Evolutionary conservation across 2,797 vertebrate species (phyloP).

Genomic region (Schizopygopsis pylzovi): DNA sequence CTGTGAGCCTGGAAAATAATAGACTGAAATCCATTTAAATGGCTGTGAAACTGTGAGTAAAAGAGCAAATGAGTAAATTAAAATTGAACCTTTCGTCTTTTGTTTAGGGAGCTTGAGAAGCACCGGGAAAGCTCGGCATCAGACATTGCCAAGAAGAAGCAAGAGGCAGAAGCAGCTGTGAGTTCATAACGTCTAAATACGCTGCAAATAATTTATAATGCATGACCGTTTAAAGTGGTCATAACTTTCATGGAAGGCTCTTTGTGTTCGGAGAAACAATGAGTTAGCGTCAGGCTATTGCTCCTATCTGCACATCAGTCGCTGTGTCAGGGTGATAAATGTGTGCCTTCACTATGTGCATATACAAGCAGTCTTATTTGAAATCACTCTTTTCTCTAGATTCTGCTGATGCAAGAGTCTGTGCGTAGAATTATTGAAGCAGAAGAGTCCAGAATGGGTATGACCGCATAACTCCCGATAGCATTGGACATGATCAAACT

Average conservation of each 20-base stretch:
- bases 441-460: conserved; percentile 96
- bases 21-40: conserved; percentile 18
- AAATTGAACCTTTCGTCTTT: conserved; percentile 18
- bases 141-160: conserved; percentile 90
- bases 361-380: conserved; percentile 59
- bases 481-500: neutral
- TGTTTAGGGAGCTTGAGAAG: conserved; percentile 91
- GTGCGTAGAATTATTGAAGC: conserved; percentile 96
- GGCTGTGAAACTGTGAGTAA: neutral
- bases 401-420: conserved; percentile 97
- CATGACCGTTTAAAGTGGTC: conserved; percentile 40
- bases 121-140: conserved; percentile 90
- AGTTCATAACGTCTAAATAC: conserved; percentile 68
- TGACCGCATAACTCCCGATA: conserved; percentile 58
- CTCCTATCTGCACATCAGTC: conserved; percentile 48
- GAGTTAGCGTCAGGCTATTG: conserved; percentile 26
- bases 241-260: conserved; percentile 30
- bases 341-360: conserved; percentile 14
- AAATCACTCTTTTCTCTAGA: conserved; percentile 75
- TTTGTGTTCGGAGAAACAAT: conserved; percentile 39
- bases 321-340: conserved; percentile 50
- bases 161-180: conserved; percentile 95
- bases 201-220: conserved; percentile 39
- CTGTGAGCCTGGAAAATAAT: conserved; percentile 18
- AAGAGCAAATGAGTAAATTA: conserved; percentile 31